Conservation (phyloP, 2,113 vertebrate species). For the human region GRCh38 chr1:69434501-69435000, state of each 20-base stretch:
- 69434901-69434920: background rate
- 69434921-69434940: background rate
- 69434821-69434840: background rate
- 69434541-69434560: background rate
- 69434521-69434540: background rate
- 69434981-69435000: background rate
- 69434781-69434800: background rate
- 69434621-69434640: background rate
- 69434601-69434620: background rate
- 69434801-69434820: background rate
- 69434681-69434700: background rate
- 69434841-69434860: background rate
- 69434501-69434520: background rate
- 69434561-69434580: background rate
- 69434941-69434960: background rate
- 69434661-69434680: background rate
- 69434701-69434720: background rate
- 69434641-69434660: background rate
- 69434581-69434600: background rate
- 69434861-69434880: background rate
- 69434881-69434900: background rate
- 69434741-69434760: background rate
- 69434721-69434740: background rate
- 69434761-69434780: background rate
- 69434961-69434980: background rate